Evolutionary conservation across 2,888 invertebrate species (phyloP).

Genomic region (Augiades crinisus): DNA sequence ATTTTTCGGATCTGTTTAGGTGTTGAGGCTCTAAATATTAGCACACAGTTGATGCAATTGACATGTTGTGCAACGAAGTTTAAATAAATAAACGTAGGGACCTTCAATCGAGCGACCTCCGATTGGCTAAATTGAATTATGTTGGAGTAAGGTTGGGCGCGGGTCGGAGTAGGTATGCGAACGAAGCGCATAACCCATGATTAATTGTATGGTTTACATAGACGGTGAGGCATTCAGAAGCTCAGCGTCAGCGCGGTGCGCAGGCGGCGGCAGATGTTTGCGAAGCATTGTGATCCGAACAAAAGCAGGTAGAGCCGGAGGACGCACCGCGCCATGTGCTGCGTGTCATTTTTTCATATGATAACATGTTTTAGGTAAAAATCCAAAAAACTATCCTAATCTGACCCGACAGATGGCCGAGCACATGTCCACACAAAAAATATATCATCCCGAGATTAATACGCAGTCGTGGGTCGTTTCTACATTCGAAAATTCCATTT

Average conservation of each 20-base stretch:
- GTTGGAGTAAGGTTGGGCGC: slow-evolving; percentile 14
- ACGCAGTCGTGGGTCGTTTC: slow-evolving; percentile 32
- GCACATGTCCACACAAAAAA: slow-evolving; percentile 66
- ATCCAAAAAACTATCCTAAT: slow-evolving; percentile 64
- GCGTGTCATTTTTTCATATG: slow-evolving; percentile 74
- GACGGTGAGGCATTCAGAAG: slow-evolving; percentile 43
- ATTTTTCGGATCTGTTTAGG: slow-evolving; percentile 17
- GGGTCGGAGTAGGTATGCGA: neutral
- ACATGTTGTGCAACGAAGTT: slow-evolving; percentile 34
- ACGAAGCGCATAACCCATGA: neutral
- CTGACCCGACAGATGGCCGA: slow-evolving; percentile 74
- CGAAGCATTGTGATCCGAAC: slow-evolving; percentile 66
- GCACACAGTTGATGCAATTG: slow-evolving; percentile 36
- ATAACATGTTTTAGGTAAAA: slow-evolving; percentile 69
- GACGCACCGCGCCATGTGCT: slow-evolving; percentile 69
- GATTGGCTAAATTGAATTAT: slow-evolving; percentile 30
- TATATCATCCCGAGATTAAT: slow-evolving; percentile 34
- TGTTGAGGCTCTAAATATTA: slow-evolving; percentile 27
- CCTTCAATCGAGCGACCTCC: slow-evolving; percentile 34
- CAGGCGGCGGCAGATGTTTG: slow-evolving; percentile 74
- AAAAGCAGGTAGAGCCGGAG: slow-evolving; percentile 74
- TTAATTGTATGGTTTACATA: slow-evolving; percentile 23
- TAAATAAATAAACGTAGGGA: slow-evolving; percentile 34
- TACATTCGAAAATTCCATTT: slow-evolving; percentile 48
- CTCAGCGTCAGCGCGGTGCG: slow-evolving; percentile 46